phyloP scores from a whole-genome alignment of 2,113 vertebrate genomes.

The Sarotherodon lohbergeri region DNA sequence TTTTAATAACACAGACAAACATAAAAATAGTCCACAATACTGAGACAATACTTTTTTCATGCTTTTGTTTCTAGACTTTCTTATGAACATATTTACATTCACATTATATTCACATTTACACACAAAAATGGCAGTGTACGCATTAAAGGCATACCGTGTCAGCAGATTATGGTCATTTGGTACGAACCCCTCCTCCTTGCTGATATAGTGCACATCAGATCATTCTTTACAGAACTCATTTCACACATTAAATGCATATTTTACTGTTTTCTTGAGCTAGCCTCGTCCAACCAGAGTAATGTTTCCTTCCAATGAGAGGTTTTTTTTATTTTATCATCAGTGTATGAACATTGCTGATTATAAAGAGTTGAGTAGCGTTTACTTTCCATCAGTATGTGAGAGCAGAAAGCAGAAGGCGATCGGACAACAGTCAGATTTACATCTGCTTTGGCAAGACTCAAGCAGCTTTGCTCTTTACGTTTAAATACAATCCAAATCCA shows the following conservation, averaged over 20 bases:
- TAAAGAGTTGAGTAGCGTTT: neutral
- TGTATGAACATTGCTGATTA: neutral
- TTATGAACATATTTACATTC: conserved; percentile 71
- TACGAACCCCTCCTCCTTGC: conserved; percentile 36
- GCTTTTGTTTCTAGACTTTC: conserved; percentile 45
- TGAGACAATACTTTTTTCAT: conserved; percentile 13
- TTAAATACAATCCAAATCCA: neutral
- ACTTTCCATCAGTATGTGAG: neutral
- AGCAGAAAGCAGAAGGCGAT: neutral
- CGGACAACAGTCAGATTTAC: neutral
- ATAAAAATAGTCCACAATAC: conserved; percentile 56
- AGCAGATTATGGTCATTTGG: conserved; percentile 59
- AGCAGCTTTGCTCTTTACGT: neutral
- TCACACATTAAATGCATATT: conserved; percentile 16
- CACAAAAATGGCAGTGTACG: conserved; percentile 54
- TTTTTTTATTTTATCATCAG: neutral
- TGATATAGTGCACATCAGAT: conserved; percentile 65
- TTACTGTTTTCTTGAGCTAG: neutral
- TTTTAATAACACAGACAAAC: conserved; percentile 61
- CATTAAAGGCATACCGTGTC: conserved; percentile 26
- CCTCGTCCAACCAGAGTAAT: neutral
- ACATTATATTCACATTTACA: conserved; percentile 35
- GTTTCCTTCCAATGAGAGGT: neutral
- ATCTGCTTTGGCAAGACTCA: conserved; percentile 42
- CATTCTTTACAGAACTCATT: neutral